phyloP scores from a whole-genome alignment of 2,797 vertebrate genomes.

The Harpagifer antarcticus region DNA sequence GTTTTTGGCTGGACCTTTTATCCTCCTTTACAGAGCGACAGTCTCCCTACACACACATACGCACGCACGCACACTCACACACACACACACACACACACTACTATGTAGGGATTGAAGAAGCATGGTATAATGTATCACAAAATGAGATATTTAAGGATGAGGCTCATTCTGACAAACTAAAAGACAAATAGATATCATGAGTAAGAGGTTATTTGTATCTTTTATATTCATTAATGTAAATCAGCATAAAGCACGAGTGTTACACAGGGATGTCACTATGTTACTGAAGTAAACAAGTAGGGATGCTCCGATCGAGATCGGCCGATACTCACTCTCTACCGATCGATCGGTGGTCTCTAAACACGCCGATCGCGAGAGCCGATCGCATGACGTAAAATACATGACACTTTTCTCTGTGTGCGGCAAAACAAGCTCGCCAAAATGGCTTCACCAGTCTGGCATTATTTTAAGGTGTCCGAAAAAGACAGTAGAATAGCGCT shows the following conservation, averaged over 20 bases:
- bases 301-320: too few species aligned
- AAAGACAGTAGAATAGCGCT: too few species aligned
- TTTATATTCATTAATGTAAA: neutral
- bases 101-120: constrained; percentile 10
- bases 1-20: constrained; percentile 73
- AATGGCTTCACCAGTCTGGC: too few species aligned
- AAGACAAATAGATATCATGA: neutral
- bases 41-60: constrained; percentile 23
- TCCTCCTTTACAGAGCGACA: constrained; percentile 49
- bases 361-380: too few species aligned
- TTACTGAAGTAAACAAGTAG: too few species aligned
- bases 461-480: too few species aligned
- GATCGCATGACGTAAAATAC: too few species aligned
- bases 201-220: neutral
- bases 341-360: too few species aligned
- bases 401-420: too few species aligned
- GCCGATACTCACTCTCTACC: too few species aligned
- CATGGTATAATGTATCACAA: neutral
- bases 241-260: neutral
- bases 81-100: neutral
- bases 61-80: neutral
- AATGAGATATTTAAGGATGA: neutral
- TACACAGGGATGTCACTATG: too few species aligned
- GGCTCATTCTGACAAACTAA: neutral
- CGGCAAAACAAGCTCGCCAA: too few species aligned